phyloP scores from a whole-genome alignment of 2,888 invertebrate species.

The Calliphora vomitoria region DNA sequence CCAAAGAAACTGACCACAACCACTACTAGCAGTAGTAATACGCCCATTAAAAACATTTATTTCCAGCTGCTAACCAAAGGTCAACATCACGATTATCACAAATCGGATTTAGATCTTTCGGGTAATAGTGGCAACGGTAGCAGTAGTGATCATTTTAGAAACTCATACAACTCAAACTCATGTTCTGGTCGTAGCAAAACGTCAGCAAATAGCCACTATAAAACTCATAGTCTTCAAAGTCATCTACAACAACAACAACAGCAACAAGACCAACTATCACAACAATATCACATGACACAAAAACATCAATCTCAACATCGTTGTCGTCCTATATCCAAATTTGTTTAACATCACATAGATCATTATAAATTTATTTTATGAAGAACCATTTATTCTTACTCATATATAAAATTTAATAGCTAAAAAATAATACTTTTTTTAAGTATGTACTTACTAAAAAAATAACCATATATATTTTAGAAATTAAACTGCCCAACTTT shows the following conservation, averaged over 20 bases:
- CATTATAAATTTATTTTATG: not conserved
- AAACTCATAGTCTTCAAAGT: slow-evolving; percentile 8
- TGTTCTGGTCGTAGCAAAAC: slow-evolving; percentile 54
- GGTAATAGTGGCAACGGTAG: slow-evolving; percentile 58
- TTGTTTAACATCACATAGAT: slow-evolving; percentile 54
- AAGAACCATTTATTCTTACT: not conserved
- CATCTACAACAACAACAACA: slow-evolving; percentile 11
- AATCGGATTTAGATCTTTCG: slow-evolving; percentile 66
- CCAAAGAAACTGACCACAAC: slow-evolving; percentile 17
- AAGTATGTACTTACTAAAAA: too few species aligned
- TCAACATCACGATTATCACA: slow-evolving; percentile 67
- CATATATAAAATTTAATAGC: not conserved
- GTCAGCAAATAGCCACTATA: slow-evolving; percentile 23
- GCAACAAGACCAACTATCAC: slow-evolving; percentile 51
- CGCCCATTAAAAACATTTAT: slow-evolving; percentile 71
- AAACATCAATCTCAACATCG: slow-evolving; percentile 62
- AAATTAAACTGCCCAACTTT: slow-evolving; percentile 56
- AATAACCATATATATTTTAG: slow-evolving; percentile 20
- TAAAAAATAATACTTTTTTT: too few species aligned
- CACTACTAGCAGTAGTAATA: not conserved
- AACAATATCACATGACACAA: slow-evolving; percentile 41
- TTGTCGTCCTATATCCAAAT: slow-evolving; percentile 74
- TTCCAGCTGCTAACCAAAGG: slow-evolving; percentile 72
- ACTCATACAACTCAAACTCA: slow-evolving; percentile 41
- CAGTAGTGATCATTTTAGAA: slow-evolving; percentile 57